Evolutionary conservation across 2,797 vertebrate genomes (phyloP).

Genomic region (Gallinago nigripennis): DNA sequence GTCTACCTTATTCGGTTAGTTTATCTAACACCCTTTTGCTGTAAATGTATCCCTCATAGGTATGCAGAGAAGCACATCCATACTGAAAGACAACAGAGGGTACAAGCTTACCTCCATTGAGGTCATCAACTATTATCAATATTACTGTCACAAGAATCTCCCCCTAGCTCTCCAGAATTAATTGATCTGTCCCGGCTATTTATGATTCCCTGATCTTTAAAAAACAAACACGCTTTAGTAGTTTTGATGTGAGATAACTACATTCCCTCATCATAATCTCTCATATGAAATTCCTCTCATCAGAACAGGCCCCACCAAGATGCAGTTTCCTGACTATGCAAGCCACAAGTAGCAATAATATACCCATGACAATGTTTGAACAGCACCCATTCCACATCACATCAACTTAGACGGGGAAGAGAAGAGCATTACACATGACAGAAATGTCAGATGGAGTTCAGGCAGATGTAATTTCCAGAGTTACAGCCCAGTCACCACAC

Average conservation of each 20-base stretch:
- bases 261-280: not conserved
- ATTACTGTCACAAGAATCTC: not conserved
- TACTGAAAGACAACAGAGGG: not conserved
- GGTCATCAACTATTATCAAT: not conserved
- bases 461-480: not conserved
- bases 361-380: not conserved
- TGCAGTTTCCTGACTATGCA: not conserved
- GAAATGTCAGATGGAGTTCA: not conserved
- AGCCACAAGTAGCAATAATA: rapidly evolving
- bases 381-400: not conserved
- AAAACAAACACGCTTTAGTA: not conserved
- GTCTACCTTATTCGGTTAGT: not conserved
- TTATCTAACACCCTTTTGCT: not conserved
- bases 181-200: not conserved
- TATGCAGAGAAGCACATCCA: not conserved
- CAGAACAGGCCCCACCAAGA: not conserved
- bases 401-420: not conserved
- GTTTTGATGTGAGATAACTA: not conserved
- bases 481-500: not conserved
- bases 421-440: rapidly evolving
- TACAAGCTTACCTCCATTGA: not conserved
- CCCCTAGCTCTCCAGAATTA: not conserved
- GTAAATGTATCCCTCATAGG: rapidly evolving
- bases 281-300: not conserved
- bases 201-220: not conserved